phyloP scores from a whole-genome alignment of 1,140 invertebrate genomes.

The Araneus ventricosus region DNA sequence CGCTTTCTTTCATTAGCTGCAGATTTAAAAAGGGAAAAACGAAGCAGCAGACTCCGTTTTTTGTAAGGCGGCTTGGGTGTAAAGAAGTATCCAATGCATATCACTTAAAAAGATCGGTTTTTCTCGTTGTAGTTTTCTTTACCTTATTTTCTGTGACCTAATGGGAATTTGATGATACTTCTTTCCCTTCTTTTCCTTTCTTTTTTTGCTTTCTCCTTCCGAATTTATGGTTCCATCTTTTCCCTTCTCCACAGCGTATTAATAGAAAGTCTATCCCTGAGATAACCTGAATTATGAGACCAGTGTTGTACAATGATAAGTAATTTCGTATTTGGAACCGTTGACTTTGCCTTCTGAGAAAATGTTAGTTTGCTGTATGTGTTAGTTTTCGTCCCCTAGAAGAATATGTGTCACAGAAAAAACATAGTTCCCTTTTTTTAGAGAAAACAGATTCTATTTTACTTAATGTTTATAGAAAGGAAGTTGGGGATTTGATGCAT shows the following conservation, averaged over 20 bases:
- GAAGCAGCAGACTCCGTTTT: conserved; percentile 23
- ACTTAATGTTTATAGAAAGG: too few species aligned
- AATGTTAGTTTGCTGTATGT: background rate
- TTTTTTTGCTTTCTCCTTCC: conserved; percentile 13
- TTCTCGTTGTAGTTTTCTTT: conserved; percentile 67
- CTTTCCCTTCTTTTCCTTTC: conserved; percentile 13
- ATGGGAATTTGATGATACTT: conserved; percentile 73
- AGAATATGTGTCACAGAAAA: background rate
- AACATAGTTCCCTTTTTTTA: too few species aligned
- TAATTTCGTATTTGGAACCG: conserved; percentile 20
- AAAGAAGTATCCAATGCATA: conserved; percentile 66
- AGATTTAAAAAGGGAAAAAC: conserved; percentile 56
- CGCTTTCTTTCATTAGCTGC: conserved; percentile 50
- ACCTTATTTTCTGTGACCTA: conserved; percentile 71
- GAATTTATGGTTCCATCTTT: conserved; percentile 66
- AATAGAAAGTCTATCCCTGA: conserved; percentile 38
- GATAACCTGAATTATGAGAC: conserved; percentile 65
- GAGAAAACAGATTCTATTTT: too few species aligned
- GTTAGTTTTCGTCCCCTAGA: background rate
- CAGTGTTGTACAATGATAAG: conserved; percentile 51
- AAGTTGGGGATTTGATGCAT: too few species aligned
- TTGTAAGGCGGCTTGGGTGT: background rate
- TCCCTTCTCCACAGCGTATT: conserved; percentile 49
- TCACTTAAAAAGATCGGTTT: conserved; percentile 71
- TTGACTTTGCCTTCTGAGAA: background rate